Base-by-base conservation (phyloP, 2,797 vertebrate genomes). In the Microchirus variegatus region DNA sequence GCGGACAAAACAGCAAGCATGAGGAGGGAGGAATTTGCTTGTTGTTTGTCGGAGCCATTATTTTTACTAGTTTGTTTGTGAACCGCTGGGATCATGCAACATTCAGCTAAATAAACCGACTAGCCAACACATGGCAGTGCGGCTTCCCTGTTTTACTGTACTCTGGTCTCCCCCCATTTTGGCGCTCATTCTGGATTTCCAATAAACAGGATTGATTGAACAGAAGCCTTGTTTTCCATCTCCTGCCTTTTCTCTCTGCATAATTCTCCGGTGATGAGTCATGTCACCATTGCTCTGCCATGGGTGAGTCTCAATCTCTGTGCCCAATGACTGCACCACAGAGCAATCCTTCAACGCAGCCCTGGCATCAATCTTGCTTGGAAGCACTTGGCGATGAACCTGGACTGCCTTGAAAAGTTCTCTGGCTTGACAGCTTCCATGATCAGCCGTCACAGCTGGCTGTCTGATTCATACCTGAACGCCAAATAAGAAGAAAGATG, bases 391-490 rank as follows among this genome's bases (percentile, higher is more conserved):
- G 54, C 63, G 77, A 77, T 88, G 84, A 84, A 83, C 75, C 80
- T 65, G 59, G 67, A 57, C 66, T 74, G 85, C 80, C 83, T 82
- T 88, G 87, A 82, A 84, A 85, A 82, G 75, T 81, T 76, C 70
- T 70, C 63, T 58, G 82, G 84, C 69, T 86, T 86, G 89, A 90
- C 86, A 87, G 85, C 67, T 70, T 75, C 76, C 83, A 86, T 83
- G 81, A 89, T 88, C 87, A 81, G 81, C 84, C 82, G 70, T 88
- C 87, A 86, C 84, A 82, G 80, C 73, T 73, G 77, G 74, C 78
- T 69, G 75, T 83, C 80, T 86, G 78, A 86, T 83, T 87, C 88
- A 90, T 86, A 84, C 87, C 80, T 80, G 76, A 81, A 54, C 1
- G 35, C 59, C 74, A 74, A 60, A 78, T 80, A 64, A 56, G 60